Base-by-base conservation (phyloP, 35 echinoderm and acorn worm species). In the Heliocidaris tuberculata region DNA sequence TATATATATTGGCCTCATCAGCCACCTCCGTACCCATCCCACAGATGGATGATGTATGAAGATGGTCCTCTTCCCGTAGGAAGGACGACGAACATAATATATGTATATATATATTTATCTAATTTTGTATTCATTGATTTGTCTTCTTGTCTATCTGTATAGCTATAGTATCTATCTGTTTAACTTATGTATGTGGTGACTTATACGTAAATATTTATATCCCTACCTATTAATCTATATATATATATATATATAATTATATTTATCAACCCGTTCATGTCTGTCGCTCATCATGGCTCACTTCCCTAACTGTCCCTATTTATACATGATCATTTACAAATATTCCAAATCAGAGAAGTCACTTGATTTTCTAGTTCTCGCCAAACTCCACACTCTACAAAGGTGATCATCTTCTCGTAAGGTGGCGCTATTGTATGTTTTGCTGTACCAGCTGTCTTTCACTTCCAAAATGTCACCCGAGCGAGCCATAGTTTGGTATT, bases 61-160 rank as follows among this genome's bases (percentile, higher is more conserved):
- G n/a, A n/a, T n/a, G n/a, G n/a, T n/a, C n/a, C n/a, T n/a, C n/a
- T n/a, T n/a, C n/a, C n/a, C n/a, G n/a, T n/a, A n/a, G n/a, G n/a
- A n/a, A n/a, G n/a, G n/a, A n/a, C n/a, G n/a, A n/a, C n/a, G n/a
- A n/a, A n/a, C n/a, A n/a, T n/a, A n/a, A n/a, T n/a, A n/a, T 88
- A 88, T 42, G n/a, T 88, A 88, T 88, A 0, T 88, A 88, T 88
- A 4, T 88, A 88, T 88, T n/a, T 88, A 88, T 88, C 86, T 30
- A 88, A 30, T n/a, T 88, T 9, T 88, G 4, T 88, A 88, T 88
- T 6, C 1, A 88, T 88, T 27, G 30, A 88, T 88, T 30, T 88
- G 5, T 88, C 31, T 88, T 31, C 31, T 21, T 42, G 31, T 88
- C 86, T 88, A 42, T 88, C 0, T 88, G 31, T 88, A 32, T 31